Conservation (phyloP, 2,888 invertebrate genomes). For the Dynastes hyllus region DNA sequence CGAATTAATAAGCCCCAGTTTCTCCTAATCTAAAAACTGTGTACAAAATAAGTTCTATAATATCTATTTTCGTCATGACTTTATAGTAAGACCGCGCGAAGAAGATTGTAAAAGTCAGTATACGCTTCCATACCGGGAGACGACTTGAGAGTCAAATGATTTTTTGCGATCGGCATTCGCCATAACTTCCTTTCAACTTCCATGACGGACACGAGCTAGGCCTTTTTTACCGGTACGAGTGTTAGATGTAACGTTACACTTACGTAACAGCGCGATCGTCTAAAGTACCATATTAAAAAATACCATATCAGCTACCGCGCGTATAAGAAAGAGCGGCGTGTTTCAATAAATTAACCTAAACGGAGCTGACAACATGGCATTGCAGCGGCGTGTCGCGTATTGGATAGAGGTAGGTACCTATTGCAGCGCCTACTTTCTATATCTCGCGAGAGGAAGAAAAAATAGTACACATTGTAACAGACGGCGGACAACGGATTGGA, state of each 20-base stretch:
- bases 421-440: no score
- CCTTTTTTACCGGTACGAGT: slow-evolving; percentile 13
- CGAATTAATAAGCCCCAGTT: no score
- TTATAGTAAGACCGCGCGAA: no score
- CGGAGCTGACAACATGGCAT: slow-evolving; percentile 24
- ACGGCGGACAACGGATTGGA: no score
- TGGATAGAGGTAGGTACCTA: background rate
- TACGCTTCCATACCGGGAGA: background rate
- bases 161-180: slow-evolving; percentile 28
- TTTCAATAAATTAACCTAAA: slow-evolving; percentile 51
- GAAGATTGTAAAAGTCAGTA: background rate
- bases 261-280: slow-evolving; percentile 15
- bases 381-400: slow-evolving; percentile 25
- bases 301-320: slow-evolving; percentile 10
- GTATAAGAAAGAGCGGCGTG: slow-evolving; percentile 25
- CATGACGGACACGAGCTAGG: background rate
- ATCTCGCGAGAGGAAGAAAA: no score
- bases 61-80: no score
- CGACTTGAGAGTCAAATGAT: background rate
- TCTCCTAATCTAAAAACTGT: no score
- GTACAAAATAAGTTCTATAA: no score
- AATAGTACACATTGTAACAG: no score
- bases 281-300: slow-evolving; percentile 38
- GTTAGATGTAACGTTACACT: slow-evolving; percentile 25
- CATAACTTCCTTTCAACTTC: slow-evolving; percentile 33